Conservation (phyloP, 2,888 invertebrate species). For the Bhutanitis thaidina region DNA sequence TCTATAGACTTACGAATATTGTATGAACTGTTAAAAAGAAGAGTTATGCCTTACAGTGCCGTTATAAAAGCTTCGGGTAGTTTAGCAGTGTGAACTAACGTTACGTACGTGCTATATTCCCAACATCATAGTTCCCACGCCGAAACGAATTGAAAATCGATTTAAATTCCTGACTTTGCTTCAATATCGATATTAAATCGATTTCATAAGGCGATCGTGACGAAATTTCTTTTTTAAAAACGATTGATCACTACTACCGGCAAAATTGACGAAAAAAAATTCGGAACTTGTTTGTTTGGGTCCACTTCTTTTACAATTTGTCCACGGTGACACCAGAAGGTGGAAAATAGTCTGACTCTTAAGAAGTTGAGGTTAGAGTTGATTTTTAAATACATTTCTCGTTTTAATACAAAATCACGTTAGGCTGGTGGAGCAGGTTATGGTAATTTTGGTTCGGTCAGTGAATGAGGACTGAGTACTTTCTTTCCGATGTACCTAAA, state of each 20-base stretch:
- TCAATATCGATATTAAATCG: conserved; percentile 17
- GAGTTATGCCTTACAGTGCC: too few relatives aligned
- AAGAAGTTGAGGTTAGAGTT: not conserved
- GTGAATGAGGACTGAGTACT: conserved; percentile 22
- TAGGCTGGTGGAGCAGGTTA: conserved; percentile 15
- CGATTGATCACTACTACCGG: conserved; percentile 10
- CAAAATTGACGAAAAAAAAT: conserved; percentile 5
- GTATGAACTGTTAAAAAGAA: too few relatives aligned
- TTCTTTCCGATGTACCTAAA: conserved; percentile 15
- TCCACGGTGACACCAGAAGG: not conserved
- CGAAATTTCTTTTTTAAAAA: conserved; percentile 2
- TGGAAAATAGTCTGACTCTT: not conserved
- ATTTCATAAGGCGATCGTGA: conserved; percentile 13
- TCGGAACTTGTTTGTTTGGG: conserved; percentile 15
- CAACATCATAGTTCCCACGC: conserved; percentile 8
- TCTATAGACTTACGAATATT: too few relatives aligned
- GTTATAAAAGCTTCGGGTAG: too few relatives aligned
- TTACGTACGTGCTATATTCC: too few relatives aligned
- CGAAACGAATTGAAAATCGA: conserved; percentile 4
- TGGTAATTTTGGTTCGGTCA: conserved; percentile 22
- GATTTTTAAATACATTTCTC: not conserved
- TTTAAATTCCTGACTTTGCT: not conserved
- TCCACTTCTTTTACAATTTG: conserved; percentile 9
- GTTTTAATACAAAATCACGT: not conserved
- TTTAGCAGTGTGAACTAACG: too few relatives aligned